Evolutionary conservation across 2,113 vertebrate species (phyloP).

Genomic region (Galeopterus variegatus): DNA sequence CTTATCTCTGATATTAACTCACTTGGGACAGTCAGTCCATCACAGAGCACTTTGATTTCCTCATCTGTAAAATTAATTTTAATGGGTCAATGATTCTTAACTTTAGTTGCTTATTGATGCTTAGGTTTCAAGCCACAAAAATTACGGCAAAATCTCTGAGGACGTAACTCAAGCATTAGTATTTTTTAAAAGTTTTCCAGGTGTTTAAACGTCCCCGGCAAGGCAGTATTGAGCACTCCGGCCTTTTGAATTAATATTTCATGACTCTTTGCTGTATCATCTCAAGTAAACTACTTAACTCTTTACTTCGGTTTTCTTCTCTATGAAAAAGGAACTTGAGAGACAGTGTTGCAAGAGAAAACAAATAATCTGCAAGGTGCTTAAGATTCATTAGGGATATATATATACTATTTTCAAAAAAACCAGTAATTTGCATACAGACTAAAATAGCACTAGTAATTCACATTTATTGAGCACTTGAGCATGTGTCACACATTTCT

Average conservation of each 20-base stretch:
- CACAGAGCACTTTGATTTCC: background rate
- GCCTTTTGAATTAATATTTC: background rate
- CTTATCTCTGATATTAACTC: background rate
- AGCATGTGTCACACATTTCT: background rate
- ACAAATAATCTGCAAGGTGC: background rate
- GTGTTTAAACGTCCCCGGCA: background rate
- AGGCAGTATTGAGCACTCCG: background rate
- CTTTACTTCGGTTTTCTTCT: conserved; percentile 38
- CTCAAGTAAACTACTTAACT: conserved; percentile 33
- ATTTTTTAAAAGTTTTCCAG: background rate
- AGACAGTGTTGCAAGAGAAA: background rate
- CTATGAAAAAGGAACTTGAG: conserved; percentile 47
- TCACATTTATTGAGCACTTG: background rate
- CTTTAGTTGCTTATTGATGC: background rate
- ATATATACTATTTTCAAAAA: background rate
- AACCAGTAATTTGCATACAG: background rate
- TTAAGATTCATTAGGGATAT: background rate
- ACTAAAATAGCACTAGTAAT: background rate
- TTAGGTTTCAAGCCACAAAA: background rate
- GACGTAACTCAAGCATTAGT: background rate
- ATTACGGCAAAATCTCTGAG: background rate
- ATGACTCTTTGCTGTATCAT: background rate
- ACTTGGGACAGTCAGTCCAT: background rate
- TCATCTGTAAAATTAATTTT: background rate
- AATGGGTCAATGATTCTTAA: background rate